Evolutionary conservation across 2,113 vertebrate species (phyloP).

Genomic region (Percopsis transmontana): DNA sequence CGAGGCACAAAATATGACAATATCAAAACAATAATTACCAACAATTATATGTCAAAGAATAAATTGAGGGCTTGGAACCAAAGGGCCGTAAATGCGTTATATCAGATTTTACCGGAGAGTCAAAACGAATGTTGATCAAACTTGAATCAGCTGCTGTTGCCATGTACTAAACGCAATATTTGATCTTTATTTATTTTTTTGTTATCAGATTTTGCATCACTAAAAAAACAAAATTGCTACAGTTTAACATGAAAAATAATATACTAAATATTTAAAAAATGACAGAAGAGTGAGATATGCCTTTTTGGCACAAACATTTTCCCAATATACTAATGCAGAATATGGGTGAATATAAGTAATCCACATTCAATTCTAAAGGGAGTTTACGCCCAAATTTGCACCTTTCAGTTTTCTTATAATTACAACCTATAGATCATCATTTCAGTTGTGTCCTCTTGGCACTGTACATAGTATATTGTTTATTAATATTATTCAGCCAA

Average conservation of each 20-base stretch:
- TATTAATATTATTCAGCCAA: too few relatives aligned
- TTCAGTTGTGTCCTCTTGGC: too few relatives aligned
- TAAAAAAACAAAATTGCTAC: background rate
- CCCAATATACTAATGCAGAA: too few relatives aligned
- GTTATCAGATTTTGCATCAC: constrained; percentile 1
- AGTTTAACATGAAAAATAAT: constrained; percentile 1
- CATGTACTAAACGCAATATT: constrained; percentile 1
- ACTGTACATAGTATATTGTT: too few relatives aligned
- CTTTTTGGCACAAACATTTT: constrained; percentile 1
- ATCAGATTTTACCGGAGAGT: constrained; percentile 6
- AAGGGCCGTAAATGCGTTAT: background rate
- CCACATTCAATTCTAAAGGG: too few relatives aligned
- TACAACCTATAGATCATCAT: too few relatives aligned
- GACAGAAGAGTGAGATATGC: background rate
- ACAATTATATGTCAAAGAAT: too few relatives aligned
- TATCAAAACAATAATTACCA: too few relatives aligned
- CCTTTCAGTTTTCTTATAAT: too few relatives aligned
- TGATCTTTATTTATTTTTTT: background rate
- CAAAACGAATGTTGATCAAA: background rate
- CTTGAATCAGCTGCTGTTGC: constrained; percentile 4
- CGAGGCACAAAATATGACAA: too few relatives aligned
- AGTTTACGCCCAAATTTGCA: too few relatives aligned
- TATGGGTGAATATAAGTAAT: too few relatives aligned
- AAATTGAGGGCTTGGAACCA: background rate
- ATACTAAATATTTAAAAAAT: background rate